These are phyloP conservation scores for Pterocles gutturalis DNA, from an alignment of 2,113 vertebrate species.

Conservation along the genomic window DNA sequence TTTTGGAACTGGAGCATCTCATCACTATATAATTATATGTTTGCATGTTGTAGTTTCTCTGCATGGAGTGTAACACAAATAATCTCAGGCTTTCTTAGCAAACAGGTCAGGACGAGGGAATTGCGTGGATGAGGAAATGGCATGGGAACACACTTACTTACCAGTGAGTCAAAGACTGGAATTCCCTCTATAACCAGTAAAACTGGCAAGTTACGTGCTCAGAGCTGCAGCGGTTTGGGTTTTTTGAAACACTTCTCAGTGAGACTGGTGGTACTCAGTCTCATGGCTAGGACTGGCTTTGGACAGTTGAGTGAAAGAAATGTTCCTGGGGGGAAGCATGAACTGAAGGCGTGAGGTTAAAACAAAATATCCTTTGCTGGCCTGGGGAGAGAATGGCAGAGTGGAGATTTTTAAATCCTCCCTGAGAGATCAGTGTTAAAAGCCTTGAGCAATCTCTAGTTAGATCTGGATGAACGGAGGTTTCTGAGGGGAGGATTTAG, in stretches of 20 bases:
- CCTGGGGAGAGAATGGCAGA: not conserved
- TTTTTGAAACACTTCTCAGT: not conserved
- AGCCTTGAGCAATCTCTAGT: not conserved
- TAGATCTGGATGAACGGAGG: not conserved
- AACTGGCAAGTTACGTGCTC: not conserved
- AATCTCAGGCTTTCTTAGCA: slow-evolving; percentile 13
- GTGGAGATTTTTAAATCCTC: not conserved
- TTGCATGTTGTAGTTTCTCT: not conserved
- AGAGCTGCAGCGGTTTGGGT: slow-evolving; percentile 12
- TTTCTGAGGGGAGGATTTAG: not conserved
- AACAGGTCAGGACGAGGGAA: not conserved
- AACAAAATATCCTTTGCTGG: not conserved
- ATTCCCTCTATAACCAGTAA: slow-evolving; percentile 33
- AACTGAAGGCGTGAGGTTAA: not conserved
- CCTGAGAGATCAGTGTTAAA: not conserved
- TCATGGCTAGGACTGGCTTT: not conserved
- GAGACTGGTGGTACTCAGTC: not conserved
- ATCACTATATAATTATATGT: not conserved
- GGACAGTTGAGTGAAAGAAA: not conserved
- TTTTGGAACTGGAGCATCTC: not conserved
- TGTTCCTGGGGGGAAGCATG: slow-evolving; percentile 5
- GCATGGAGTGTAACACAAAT: not conserved
- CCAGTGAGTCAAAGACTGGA: slow-evolving; percentile 44
- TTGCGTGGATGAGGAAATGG: slow-evolving; percentile 5
- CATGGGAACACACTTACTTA: slow-evolving; percentile 3